Conservation (phyloP, 2,113 vertebrate species). For the Gasterosteus nipponicus region DNA sequence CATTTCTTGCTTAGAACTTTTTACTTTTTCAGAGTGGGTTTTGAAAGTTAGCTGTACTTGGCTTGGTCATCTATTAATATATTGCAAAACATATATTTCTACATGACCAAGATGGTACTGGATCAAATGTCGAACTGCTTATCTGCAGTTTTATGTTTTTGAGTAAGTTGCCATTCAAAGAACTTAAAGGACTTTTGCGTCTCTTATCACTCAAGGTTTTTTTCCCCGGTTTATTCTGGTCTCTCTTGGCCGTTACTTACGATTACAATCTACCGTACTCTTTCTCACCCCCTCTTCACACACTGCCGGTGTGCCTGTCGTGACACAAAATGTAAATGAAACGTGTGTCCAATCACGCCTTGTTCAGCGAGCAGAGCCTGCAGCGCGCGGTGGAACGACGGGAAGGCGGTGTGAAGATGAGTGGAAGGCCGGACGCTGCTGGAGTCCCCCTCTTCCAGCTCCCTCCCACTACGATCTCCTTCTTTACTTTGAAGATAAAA, state of each 20-base stretch:
- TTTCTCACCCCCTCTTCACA: neutral
- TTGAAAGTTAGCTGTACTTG: neutral
- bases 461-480: neutral
- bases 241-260: neutral
- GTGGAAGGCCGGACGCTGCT: neutral
- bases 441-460: neutral
- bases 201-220: neutral
- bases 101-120: neutral
- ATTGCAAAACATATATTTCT: no score
- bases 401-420: neutral
- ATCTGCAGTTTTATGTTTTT: neutral
- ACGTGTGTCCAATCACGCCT: constrained; percentile 14
- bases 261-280: neutral
- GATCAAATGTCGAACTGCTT: neutral
- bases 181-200: neutral
- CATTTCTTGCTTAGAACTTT: neutral
- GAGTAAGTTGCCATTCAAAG: neutral
- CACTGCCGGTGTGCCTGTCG: neutral
- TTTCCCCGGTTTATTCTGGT: neutral
- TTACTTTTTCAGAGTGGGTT: neutral
- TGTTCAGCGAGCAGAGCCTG: neutral
- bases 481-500: constrained; percentile 12
- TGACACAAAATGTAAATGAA: constrained; percentile 6
- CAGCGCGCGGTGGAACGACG: neutral
- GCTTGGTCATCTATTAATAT: neutral